A percentile compares a stretch with the other conserved stretches of the same genome.
Evolutionary conservation across 2,797 vertebrate genomes (phyloP).

Genomic region (Syngnathus acus): DNA sequence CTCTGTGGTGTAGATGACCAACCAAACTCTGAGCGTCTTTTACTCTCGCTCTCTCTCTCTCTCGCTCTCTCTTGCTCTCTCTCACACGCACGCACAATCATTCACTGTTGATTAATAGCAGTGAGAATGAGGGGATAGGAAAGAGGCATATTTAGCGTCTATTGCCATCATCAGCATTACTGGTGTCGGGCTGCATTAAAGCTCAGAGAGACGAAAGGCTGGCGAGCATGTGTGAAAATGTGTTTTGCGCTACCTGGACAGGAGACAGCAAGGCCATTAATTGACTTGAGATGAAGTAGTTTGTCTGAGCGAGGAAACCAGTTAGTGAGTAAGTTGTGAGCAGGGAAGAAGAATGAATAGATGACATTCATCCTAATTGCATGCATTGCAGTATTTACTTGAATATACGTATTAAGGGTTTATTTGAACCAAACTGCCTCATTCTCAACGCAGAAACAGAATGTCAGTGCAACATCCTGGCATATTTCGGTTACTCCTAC

Average conservation of each 20-base stretch:
- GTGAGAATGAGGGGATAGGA: conserved; percentile 45
- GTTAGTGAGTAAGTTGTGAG: conserved; percentile 27
- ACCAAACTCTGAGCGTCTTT: conserved; percentile 45
- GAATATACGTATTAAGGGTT: neutral
- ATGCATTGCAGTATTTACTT: conserved; percentile 9
- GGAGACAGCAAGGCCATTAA: conserved; percentile 56
- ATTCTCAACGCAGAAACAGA: conserved; percentile 11
- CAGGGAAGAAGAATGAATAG: conserved; percentile 30
- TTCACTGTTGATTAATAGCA: conserved; percentile 63
- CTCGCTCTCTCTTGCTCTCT: conserved; percentile 16
- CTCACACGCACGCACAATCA: conserved; percentile 13
- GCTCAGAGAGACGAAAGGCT: conserved; percentile 32
- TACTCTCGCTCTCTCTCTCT: conserved; percentile 13
- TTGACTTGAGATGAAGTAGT: conserved; percentile 63
- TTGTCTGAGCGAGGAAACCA: conserved; percentile 54
- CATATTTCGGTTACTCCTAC: conserved; percentile 8
- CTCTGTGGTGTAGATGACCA: conserved; percentile 65
- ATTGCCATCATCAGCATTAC: conserved; percentile 58
- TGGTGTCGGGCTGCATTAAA: conserved; percentile 58
- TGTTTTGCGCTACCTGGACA: conserved; percentile 16
- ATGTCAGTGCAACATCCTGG: neutral
- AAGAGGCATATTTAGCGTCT: conserved; percentile 59
- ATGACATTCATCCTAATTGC: conserved; percentile 48
- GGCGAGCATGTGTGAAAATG: neutral
- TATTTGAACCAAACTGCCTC: conserved; percentile 4